These are phyloP conservation scores for Cyprinodon diabolis DNA, from an alignment of 2,797 vertebrate species.

Conservation along the genomic window DNA sequence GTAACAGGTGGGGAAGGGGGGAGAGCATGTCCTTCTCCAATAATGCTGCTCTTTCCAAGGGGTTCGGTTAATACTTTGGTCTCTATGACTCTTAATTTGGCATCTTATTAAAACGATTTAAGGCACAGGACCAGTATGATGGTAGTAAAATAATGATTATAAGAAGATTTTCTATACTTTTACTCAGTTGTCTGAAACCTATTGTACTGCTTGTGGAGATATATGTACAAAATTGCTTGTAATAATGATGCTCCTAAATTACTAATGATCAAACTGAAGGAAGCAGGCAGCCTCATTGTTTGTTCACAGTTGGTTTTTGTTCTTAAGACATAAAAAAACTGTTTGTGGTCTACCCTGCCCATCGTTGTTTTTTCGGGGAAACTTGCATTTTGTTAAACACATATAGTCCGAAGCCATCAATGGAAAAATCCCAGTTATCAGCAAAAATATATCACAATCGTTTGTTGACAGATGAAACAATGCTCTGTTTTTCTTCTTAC, in stretches of 20 bases:
- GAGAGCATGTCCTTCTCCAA: not conserved
- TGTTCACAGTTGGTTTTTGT: constrained; percentile 33
- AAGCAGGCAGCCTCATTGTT: constrained; percentile 13
- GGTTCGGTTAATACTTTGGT: not conserved
- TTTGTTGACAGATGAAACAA: too few species aligned
- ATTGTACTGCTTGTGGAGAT: not conserved
- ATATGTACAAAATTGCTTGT: constrained; percentile 3
- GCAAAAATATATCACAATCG: too few species aligned
- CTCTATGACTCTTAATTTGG: not conserved
- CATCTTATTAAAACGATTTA: not conserved
- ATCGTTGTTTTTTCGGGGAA: constrained; percentile 43
- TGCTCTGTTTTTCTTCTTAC: too few species aligned
- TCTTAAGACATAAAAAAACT: constrained; percentile 30
- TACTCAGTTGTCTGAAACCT: not conserved
- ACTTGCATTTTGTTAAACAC: constrained; percentile 44
- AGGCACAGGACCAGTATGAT: not conserved
- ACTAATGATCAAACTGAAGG: constrained; percentile 16
- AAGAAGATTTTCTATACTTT: not conserved
- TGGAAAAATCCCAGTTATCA: constrained; percentile 57
- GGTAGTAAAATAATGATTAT: not conserved
- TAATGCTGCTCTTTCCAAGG: not conserved
- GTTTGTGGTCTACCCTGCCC: constrained; percentile 36
- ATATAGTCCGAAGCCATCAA: constrained; percentile 28
- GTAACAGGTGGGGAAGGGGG: not conserved
- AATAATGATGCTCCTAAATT: constrained; percentile 3